Evolutionary conservation across 1,140 invertebrate species (phyloP), one percentile per base, ranked within the genome.

Genomic region (Danaus melanippus): DNA sequence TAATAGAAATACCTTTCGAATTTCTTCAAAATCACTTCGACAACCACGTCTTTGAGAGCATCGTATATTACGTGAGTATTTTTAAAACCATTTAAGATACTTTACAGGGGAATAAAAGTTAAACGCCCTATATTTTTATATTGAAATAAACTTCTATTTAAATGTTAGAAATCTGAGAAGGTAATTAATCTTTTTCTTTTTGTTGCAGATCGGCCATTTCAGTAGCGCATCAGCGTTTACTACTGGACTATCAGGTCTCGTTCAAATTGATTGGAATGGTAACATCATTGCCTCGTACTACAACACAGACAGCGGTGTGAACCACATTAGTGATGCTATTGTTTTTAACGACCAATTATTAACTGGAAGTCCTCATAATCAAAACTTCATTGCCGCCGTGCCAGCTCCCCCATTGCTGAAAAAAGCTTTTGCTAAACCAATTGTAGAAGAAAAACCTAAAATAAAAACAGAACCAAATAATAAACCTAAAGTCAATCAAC

Each of bases 201-300:
- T 61, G 46, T 54, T 61, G 54, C 53, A 91, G 90, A 82, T 91
- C 76, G 90, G 81, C 9, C 72, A 83, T 68, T 89, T 88, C 54
- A 65, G 76, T 40, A 66, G 67, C 49, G 17, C 77, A 0, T 46
- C 71, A 32, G 48, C 52, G 7, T 59, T 89, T 1, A 9, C 74
- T 10, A 72, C 79, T 7, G 67, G 77, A 32, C 71, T 86, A 39
- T 66, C 80, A 48, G 86, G 88, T 15, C 62, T 93, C 44, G 42
- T 94, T 8, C 88, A 91, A 77, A 54, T 92, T 42, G 89, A 92
- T 77, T 88, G 90, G 79, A 84, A 90, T 54, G 93, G 93, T 40
- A 89, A 92, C 46, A 89, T 95, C 32, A 55, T 93, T 0, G 88
- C 90, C 46, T 87, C 87, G 48, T 88, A 91, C 50, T 90, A 91